Conservation (phyloP, 2,888 invertebrate genomes). For the Megalurothrips usitatus region DNA sequence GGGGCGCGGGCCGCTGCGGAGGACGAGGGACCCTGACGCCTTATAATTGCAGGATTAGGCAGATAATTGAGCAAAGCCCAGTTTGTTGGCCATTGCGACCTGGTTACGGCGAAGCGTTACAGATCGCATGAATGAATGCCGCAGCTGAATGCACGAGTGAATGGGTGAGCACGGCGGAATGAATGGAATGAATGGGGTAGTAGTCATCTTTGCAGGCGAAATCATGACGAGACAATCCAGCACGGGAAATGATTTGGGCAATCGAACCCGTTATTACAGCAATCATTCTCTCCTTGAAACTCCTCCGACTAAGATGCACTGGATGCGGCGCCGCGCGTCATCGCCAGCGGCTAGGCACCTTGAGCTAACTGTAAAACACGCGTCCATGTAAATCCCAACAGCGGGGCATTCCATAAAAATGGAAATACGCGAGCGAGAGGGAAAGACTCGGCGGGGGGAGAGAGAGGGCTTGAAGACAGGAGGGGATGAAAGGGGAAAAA, state of each 20-base stretch:
- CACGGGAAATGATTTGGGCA: too few relatives aligned
- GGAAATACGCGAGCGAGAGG: conserved; percentile 48
- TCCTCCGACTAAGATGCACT: too few relatives aligned
- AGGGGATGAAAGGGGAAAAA: background rate
- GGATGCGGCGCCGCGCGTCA: background rate
- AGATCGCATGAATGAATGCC: background rate
- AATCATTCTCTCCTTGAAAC: too few relatives aligned
- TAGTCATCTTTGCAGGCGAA: too few relatives aligned
- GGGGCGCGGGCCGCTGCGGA: background rate
- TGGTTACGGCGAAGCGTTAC: background rate
- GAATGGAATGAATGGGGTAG: conserved; percentile 11
- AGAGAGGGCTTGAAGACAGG: background rate
- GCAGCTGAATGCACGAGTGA: background rate
- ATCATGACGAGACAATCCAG: too few relatives aligned
- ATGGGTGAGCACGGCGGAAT: background rate
- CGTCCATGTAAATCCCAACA: conserved; percentile 46
- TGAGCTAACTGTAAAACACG: background rate
- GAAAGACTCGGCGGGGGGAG: background rate
- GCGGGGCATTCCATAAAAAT: conserved; percentile 51
- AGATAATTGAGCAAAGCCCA: conserved; percentile 59
- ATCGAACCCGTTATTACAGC: too few relatives aligned
- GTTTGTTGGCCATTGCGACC: background rate
- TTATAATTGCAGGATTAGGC: conserved; percentile 63
- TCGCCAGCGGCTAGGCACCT: background rate
- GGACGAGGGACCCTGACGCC: background rate